Conservation (phyloP, 2,888 invertebrate species). For the Ypsolopha sequella region DNA sequence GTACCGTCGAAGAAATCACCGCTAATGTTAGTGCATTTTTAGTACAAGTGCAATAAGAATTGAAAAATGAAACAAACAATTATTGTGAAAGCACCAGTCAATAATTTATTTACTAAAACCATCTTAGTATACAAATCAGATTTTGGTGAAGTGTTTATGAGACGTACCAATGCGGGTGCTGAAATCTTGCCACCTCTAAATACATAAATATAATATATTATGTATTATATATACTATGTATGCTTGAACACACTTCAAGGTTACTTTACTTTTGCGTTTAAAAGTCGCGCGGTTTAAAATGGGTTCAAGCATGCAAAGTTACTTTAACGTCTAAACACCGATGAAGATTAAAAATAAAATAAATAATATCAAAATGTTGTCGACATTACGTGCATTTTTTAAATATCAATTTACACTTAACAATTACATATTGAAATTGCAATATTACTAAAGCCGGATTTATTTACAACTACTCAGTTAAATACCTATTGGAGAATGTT, state of each 20-base stretch:
- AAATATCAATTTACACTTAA: conserved; percentile 10
- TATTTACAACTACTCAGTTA: background rate
- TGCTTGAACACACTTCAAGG: background rate
- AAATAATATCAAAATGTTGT: background rate
- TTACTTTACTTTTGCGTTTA: too few species aligned
- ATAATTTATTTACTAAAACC: conserved; percentile 43
- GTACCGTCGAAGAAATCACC: too few species aligned
- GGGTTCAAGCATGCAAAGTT: background rate
- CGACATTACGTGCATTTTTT: background rate
- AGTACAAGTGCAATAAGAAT: too few species aligned
- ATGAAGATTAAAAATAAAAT: background rate
- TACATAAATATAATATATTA: background rate
- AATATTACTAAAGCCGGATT: background rate
- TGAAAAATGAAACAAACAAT: conserved; percentile 49
- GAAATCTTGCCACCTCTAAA: background rate
- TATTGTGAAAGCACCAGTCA: conserved; percentile 71
- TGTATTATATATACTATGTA: background rate
- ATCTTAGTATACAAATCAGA: conserved; percentile 52
- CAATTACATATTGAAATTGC: conserved; percentile 12
- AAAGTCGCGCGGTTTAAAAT: too few species aligned
- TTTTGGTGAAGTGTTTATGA: background rate
- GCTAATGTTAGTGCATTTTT: too few species aligned
- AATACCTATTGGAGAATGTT: background rate
- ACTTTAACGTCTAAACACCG: background rate
- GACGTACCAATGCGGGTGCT: background rate